phyloP scores from a whole-genome alignment of 1,140 invertebrate species.

The Seison nebaliae region DNA sequence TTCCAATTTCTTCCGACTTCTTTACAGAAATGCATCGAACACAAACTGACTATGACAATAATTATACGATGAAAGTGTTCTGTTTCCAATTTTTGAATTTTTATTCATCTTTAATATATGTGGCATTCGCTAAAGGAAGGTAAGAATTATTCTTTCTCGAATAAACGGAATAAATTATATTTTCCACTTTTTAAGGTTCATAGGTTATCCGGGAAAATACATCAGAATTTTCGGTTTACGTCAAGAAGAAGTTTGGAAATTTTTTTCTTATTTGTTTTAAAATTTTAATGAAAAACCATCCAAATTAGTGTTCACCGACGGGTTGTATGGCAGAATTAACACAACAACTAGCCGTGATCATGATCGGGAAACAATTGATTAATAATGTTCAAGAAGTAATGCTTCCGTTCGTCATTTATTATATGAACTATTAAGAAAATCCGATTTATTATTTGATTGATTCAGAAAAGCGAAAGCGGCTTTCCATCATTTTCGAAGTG shows the following conservation, averaged over 20 bases:
- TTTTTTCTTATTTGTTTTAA: constrained; percentile 5
- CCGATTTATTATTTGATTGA: too few relatives aligned
- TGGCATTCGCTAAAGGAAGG: constrained; percentile 81
- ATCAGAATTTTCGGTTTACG: constrained; percentile 40
- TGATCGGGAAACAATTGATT: constrained; percentile 56
- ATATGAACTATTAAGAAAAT: constrained; percentile 1
- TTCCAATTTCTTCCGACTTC: constrained; percentile 17
- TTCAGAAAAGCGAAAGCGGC: too few relatives aligned
- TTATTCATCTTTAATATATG: constrained; percentile 91
- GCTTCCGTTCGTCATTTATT: constrained; percentile 34
- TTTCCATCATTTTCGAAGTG: too few relatives aligned
- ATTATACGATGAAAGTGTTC: constrained; percentile 80
- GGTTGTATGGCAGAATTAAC: constrained; percentile 54
- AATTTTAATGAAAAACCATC: constrained; percentile 1
- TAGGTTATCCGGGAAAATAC: constrained; percentile 36
- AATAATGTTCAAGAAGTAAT: constrained; percentile 43
- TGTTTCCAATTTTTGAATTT: constrained; percentile 91
- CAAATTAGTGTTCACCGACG: constrained; percentile 41
- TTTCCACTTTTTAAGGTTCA: not conserved
- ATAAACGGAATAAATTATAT: constrained; percentile 1
- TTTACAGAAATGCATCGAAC: constrained; percentile 57
- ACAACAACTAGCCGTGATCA: constrained; percentile 52
- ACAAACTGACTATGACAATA: constrained; percentile 89
- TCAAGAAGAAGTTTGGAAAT: constrained; percentile 43
- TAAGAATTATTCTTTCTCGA: constrained; percentile 15